Evolutionary conservation across 2,113 vertebrate species (phyloP).

Genomic region (Scomber colias): DNA sequence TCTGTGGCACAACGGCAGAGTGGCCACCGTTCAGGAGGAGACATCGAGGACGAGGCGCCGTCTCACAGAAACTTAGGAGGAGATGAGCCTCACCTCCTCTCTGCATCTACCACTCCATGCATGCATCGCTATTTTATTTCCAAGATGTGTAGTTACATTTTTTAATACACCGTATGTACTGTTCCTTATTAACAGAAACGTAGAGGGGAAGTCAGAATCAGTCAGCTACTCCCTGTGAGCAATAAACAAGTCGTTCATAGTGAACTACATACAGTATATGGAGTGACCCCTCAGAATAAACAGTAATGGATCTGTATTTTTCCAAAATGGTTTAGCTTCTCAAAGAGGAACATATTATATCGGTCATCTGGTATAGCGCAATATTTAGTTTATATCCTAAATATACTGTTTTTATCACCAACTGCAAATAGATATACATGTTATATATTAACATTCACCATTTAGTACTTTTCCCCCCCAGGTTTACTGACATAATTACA

Average conservation of each 20-base stretch:
- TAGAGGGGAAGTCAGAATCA: neutral
- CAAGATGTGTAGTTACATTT: neutral
- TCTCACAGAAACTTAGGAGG: conserved; percentile 10
- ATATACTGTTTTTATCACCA: neutral
- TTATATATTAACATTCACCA: neutral
- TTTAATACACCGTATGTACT: too few species aligned
- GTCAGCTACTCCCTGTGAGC: neutral
- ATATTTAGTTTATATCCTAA: neutral
- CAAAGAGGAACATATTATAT: neutral
- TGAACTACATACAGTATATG: neutral
- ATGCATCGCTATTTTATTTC: conserved; percentile 1
- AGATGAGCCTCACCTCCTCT: conserved; percentile 3
- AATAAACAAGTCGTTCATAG: neutral
- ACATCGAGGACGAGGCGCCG: conserved; percentile 3
- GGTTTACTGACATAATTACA: neutral
- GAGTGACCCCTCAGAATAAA: neutral
- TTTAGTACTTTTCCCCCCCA: neutral
- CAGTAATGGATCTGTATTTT: neutral
- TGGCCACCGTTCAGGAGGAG: conserved; percentile 21
- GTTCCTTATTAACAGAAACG: too few species aligned
- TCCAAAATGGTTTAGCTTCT: neutral
- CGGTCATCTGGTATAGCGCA: neutral
- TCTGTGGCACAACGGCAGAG: conserved; percentile 21
- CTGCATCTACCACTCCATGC: conserved; percentile 21
- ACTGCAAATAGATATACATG: neutral